Evolutionary conservation across 2,797 vertebrate genomes (phyloP).

Genomic region (Xenopus petersii): DNA sequence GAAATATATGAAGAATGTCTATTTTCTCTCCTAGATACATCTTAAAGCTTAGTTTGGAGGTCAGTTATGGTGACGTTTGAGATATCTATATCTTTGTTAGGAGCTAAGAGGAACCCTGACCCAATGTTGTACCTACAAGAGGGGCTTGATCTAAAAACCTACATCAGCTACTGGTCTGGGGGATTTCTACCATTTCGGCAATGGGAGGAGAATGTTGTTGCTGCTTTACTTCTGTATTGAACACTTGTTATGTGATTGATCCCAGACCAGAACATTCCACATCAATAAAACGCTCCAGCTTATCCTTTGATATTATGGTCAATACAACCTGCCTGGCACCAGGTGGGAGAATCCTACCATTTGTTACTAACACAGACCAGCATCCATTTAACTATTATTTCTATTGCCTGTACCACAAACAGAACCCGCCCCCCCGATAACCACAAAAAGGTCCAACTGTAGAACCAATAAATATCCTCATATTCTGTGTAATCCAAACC

Average conservation of each 20-base stretch:
- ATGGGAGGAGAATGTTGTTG: conserved; percentile 13
- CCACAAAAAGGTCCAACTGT: not conserved
- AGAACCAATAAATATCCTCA: not conserved
- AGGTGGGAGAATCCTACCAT: conserved; percentile 22
- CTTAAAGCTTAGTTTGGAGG: too few relatives aligned
- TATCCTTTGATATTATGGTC: conserved; percentile 22
- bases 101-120: too few relatives aligned
- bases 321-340: conserved; percentile 12
- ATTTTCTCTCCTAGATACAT: too few relatives aligned
- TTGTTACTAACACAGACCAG: conserved; percentile 17
- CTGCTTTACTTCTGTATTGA: conserved; percentile 22
- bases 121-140: too few relatives aligned
- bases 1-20: too few relatives aligned
- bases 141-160: too few relatives aligned
- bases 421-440: not conserved
- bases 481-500: conserved; percentile 9
- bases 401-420: not conserved
- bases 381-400: not conserved
- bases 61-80: too few relatives aligned
- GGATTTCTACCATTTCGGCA: too few relatives aligned
- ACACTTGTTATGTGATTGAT: conserved; percentile 21
- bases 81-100: too few relatives aligned
- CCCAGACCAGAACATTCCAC: conserved; percentile 19
- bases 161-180: too few relatives aligned
- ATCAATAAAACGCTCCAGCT: conserved; percentile 1